phyloP scores from a whole-genome alignment of 35 echinoderm and acorn worm genomes.

The Heliocidaris tuberculata region DNA sequence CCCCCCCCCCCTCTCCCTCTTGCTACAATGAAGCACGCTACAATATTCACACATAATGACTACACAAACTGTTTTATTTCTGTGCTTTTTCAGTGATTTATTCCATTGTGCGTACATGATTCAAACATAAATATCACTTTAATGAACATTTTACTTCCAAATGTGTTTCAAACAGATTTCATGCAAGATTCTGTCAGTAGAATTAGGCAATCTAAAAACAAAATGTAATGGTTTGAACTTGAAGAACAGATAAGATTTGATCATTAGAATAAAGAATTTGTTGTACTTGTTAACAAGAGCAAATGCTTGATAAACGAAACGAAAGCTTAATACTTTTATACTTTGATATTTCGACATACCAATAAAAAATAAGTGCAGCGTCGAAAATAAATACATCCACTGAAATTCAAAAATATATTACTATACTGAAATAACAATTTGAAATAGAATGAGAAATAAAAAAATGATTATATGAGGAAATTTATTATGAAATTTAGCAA shows the following conservation, averaged over 20 bases:
- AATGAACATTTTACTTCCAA: neutral
- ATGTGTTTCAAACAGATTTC: neutral
- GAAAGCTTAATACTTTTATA: neutral
- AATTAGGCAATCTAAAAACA: neutral
- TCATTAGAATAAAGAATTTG: neutral
- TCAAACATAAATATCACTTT: neutral
- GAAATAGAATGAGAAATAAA: neutral
- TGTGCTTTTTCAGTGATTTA: constrained; percentile 5
- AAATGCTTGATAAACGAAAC: neutral
- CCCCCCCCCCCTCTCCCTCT: neutral
- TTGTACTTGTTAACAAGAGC: neutral
- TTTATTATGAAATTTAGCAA: neutral
- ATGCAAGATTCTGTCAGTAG: neutral
- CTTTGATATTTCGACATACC: neutral
- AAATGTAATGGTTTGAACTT: neutral
- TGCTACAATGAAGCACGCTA: neutral
- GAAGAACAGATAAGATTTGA: neutral
- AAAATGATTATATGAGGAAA: neutral
- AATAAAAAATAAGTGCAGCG: neutral
- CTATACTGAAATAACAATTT: neutral
- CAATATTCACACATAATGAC: neutral
- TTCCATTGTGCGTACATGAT: constrained; percentile 9
- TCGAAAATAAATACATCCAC: neutral
- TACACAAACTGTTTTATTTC: neutral
- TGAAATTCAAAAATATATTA: neutral